phyloP scores from a whole-genome alignment of 2,797 vertebrate species.

The Atherinosoma microstoma region DNA sequence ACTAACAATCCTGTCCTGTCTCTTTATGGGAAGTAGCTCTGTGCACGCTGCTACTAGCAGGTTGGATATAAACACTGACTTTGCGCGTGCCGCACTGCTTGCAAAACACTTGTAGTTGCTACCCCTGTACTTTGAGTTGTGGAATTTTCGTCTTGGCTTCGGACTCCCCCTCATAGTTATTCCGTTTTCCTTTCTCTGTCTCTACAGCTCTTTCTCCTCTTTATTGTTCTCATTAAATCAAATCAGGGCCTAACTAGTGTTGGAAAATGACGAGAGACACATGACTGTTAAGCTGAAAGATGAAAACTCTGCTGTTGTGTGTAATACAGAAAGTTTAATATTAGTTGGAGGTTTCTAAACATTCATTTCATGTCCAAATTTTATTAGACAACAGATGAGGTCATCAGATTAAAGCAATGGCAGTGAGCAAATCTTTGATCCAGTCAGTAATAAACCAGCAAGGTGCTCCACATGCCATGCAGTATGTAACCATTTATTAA shows the following conservation, averaged over 20 bases:
- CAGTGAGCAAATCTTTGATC: background rate
- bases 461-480: background rate
- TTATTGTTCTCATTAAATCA: conserved; percentile 20
- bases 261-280: conserved; percentile 26
- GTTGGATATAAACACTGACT: conserved; percentile 63
- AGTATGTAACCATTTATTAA: background rate
- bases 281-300: conserved; percentile 7
- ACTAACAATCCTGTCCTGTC: conserved; percentile 62
- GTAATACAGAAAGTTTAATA: background rate
- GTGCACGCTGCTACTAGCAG: conserved; percentile 58
- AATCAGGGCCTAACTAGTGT: conserved; percentile 40
- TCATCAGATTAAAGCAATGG: background rate
- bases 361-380: background rate
- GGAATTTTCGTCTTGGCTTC: conserved; percentile 28
- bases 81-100: conserved; percentile 41
- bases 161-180: background rate
- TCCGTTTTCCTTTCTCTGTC: conserved; percentile 5
- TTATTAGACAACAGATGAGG: background rate
- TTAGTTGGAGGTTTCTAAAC: background rate
- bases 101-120: conserved; percentile 38
- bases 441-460: no score
- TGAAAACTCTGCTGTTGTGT: background rate
- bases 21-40: conserved; percentile 71
- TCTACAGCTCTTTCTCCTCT: conserved; percentile 7
- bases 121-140: conserved; percentile 34